phyloP scores from a whole-genome alignment of 2,888 invertebrate genomes.

The Rotaria macrura region DNA sequence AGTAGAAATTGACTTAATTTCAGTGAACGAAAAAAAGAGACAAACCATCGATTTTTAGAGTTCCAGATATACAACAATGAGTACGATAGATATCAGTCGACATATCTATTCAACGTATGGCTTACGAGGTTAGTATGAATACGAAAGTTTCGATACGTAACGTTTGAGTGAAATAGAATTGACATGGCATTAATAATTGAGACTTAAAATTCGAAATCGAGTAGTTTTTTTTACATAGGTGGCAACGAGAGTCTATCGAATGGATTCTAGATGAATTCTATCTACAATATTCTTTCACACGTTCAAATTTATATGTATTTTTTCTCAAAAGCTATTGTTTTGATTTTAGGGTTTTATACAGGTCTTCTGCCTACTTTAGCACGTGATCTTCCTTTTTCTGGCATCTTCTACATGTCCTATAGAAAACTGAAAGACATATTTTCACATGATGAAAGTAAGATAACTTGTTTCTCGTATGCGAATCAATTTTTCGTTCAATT shows the following conservation, averaged over 20 bases:
- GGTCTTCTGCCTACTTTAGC: slow-evolving; percentile 12
- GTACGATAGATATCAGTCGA: not conserved
- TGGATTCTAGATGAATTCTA: no score
- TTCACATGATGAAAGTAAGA: not conserved
- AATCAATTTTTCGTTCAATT: not conserved
- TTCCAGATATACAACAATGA: not conserved
- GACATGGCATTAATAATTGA: no score
- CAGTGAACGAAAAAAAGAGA: not conserved
- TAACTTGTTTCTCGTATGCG: not conserved
- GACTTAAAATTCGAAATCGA: no score
- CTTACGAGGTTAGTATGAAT: not conserved
- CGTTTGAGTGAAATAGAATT: no score
- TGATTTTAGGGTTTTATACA: not conserved
- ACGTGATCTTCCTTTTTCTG: slow-evolving; percentile 21
- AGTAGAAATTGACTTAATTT: not conserved
- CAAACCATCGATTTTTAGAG: not conserved
- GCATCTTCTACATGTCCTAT: slow-evolving; percentile 12
- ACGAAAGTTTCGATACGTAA: no score
- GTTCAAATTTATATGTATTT: no score
- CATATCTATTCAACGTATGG: not conserved
- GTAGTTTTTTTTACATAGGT: no score
- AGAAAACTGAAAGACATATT: not conserved
- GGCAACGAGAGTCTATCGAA: no score
- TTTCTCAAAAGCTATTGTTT: no score
- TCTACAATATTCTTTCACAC: no score